phyloP scores from a whole-genome alignment of 2,797 vertebrate species.

The Pterois miles region DNA sequence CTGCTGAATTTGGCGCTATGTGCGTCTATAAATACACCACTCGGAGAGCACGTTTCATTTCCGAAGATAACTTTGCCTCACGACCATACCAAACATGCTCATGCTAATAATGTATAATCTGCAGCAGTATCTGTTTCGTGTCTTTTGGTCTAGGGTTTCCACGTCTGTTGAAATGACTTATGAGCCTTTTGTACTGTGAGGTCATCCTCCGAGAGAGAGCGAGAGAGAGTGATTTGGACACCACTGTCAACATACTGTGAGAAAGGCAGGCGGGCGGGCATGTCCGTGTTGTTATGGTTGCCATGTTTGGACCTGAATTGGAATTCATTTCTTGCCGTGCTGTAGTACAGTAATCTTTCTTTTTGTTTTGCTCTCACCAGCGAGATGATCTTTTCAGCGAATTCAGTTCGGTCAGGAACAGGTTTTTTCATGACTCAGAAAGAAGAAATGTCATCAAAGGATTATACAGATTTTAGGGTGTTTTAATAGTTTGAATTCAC shows the following conservation, averaged over 20 bases:
- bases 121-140: constrained; percentile 56
- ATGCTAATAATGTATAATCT: constrained; percentile 69
- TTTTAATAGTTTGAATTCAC: constrained; percentile 42
- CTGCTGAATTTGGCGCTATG: constrained; percentile 68
- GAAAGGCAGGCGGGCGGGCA: constrained; percentile 33
- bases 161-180: constrained; percentile 59
- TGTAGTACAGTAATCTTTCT: constrained; percentile 54
- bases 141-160: constrained; percentile 51
- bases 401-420: constrained; percentile 33
- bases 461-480: constrained; percentile 42
- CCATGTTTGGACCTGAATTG: constrained; percentile 73
- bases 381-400: constrained; percentile 45
- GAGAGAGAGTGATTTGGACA: constrained; percentile 48
- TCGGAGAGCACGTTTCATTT: constrained; percentile 56
- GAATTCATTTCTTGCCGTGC: constrained; percentile 56
- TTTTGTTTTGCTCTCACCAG: constrained; percentile 58
- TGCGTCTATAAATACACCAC: constrained; percentile 65
- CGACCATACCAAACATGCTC: constrained; percentile 66
- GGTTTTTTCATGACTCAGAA: constrained; percentile 37
- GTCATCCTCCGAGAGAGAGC: constrained; percentile 43
- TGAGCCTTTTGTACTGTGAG: constrained; percentile 50
- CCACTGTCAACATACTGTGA: constrained; percentile 43
- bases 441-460: constrained; percentile 50
- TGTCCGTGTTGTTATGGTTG: constrained; percentile 62
- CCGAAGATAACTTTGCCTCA: constrained; percentile 69